A percentile compares a stretch with the other conserved stretches of the same genome.
Conservation (phyloP, 2,797 vertebrate genomes). For the Heliangelus exortis region DNA sequence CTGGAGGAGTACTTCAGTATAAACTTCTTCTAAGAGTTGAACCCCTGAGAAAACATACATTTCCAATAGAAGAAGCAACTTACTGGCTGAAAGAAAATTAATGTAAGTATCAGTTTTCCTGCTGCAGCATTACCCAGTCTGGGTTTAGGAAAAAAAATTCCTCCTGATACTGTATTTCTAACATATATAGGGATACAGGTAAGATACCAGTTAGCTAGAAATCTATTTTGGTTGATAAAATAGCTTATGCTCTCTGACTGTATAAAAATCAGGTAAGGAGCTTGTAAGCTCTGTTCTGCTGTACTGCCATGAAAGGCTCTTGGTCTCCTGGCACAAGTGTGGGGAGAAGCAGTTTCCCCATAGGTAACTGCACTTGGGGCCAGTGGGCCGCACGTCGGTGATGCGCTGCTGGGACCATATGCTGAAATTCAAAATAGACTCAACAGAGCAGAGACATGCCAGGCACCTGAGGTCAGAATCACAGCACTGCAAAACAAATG, state of each 20-base stretch:
- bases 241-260: conserved; percentile 1
- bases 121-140: not conserved
- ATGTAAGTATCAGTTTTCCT: not conserved
- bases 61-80: not conserved
- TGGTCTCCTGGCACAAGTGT: not conserved
- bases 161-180: not conserved
- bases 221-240: not conserved
- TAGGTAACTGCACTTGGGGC: not conserved
- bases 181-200: not conserved
- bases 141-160: not conserved
- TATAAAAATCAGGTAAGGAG: conserved; percentile 1
- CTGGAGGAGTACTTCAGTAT: not conserved
- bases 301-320: not conserved
- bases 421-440: not conserved
- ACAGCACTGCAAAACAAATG: not conserved
- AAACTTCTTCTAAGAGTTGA: not conserved
- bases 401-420: conserved; percentile 32
- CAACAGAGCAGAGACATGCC: not conserved
- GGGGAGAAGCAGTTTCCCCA: not conserved
- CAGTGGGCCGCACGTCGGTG: not conserved
- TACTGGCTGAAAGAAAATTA: not conserved
- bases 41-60: not conserved
- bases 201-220: not conserved
- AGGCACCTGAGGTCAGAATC: conserved; percentile 23
- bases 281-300: not conserved